Conservation (phyloP, 1,140 invertebrate species). For the Panulirus ornatus region DNA sequence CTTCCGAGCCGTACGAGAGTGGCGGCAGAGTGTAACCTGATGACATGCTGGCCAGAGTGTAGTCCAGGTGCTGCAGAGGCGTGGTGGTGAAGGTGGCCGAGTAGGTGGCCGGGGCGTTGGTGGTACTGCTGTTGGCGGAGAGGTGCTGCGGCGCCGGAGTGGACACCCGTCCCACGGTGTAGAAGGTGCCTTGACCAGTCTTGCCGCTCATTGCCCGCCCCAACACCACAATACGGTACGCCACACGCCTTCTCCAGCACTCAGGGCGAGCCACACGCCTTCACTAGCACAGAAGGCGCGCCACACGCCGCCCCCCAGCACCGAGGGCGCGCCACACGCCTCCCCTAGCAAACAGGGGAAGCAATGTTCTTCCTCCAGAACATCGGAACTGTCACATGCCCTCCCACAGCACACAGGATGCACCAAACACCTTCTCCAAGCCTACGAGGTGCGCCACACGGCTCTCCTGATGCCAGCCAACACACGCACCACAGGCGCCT, state of each 20-base stretch:
- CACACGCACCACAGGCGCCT: too few relatives aligned
- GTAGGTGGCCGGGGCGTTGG: constrained; percentile 48
- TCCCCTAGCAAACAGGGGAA: too few relatives aligned
- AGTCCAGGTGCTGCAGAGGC: constrained; percentile 69
- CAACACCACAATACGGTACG: not conserved
- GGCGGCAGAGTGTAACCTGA: constrained; percentile 67
- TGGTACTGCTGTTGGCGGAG: constrained; percentile 39
- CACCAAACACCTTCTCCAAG: too few relatives aligned
- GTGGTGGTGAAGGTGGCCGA: constrained; percentile 74
- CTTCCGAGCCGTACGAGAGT: constrained; percentile 13
- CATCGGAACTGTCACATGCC: too few relatives aligned
- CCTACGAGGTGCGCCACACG: too few relatives aligned
- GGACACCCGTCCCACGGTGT: constrained; percentile 73
- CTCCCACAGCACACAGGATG: too few relatives aligned
- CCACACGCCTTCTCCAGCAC: not conserved
- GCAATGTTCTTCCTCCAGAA: too few relatives aligned
- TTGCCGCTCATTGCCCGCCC: constrained; percentile 43
- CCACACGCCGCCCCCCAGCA: too few relatives aligned
- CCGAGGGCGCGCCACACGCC: too few relatives aligned
- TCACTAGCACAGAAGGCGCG: too few relatives aligned
- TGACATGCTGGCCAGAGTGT: constrained; percentile 73
- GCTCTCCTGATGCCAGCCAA: too few relatives aligned
- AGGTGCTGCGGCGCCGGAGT: constrained; percentile 74
- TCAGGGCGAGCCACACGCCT: too few relatives aligned
- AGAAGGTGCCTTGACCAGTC: constrained; percentile 49